Evolutionary conservation across 2,113 vertebrate genomes (phyloP), one percentile per base, ranked within the genome.

Genomic region (Sylvilagus bachmani): DNA sequence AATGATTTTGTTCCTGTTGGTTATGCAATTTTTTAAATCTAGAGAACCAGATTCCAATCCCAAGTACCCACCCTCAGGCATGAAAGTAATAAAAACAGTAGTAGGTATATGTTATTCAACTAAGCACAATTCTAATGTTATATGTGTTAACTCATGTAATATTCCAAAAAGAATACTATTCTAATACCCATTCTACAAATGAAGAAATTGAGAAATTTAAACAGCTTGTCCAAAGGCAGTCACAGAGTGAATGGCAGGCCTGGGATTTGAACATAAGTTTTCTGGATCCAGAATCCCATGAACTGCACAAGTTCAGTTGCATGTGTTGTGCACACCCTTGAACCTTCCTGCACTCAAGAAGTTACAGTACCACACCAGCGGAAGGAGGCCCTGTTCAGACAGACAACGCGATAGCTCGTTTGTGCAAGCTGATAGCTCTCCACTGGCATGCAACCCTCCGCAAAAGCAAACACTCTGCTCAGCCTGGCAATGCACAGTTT

Each of bases 331-430:
- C 10, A 33, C 13, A 38, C 6, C 5, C 24, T 14, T 44, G 27
- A 62, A 16, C 17, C 16, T 27, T 33, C 29, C 62, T 31, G 3
- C 21, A 16, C 11, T 17, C 0, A 16, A 38, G 19, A 51, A 44
- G 3, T 22, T 17, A 3, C 19, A 33, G 69, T 3, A 8, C 1
- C 0, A 11, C 14, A 1, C 7, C 1, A 21, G 6, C 36, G 44
- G 53, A 14, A 12, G n/a, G 24, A 19, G 51, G 44, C 5, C 24
- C 12, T 55, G 9, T 22, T 17, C 33, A 33, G 17, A 22, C 69
- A 84, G 11, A 24, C 49, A 51, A 12, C 1, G 19, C 3, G 31
- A 31, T 19, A 6, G 10, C 29, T 62, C 31, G n/a, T 9, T 29
- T 70, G 25, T 10, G 21, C 4, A 7, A 25, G 31, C 36, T 27